phyloP scores from a whole-genome alignment of 2,113 vertebrate species.

The Desmodus rotundus region DNA sequence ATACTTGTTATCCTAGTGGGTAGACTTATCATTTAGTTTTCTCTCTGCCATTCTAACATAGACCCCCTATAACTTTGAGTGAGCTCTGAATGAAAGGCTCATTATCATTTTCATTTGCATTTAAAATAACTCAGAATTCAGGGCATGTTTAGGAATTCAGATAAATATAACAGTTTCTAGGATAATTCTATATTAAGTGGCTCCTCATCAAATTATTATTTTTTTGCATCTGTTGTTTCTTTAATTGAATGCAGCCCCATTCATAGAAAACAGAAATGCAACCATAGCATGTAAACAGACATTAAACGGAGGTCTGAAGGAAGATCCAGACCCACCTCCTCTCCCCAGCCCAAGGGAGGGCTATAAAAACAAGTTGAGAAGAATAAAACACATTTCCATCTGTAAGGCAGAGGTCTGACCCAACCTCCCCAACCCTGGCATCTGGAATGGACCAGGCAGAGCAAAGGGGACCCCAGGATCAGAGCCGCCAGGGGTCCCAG shows the following conservation, averaged over 20 bases:
- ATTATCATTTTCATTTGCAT: slow-evolving; percentile 10
- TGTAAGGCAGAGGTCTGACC: not conserved
- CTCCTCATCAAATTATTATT: not conserved
- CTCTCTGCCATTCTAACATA: not conserved
- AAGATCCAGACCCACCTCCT: not conserved
- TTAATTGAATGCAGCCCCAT: slow-evolving; percentile 65
- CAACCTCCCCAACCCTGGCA: not conserved
- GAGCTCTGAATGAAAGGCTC: not conserved
- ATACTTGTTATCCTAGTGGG: slow-evolving; percentile 51
- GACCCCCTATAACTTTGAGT: not conserved
- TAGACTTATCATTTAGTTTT: slow-evolving; percentile 23
- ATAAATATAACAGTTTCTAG: not conserved
- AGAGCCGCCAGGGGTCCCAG: not conserved
- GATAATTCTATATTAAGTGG: not conserved
- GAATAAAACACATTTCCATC: not conserved
- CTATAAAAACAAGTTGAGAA: slow-evolving; percentile 9
- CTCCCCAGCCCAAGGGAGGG: slow-evolving; percentile 9
- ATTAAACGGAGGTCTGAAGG: slow-evolving; percentile 13
- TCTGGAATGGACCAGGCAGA: not conserved
- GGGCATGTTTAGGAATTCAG: not conserved
- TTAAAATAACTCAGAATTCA: slow-evolving; percentile 12
- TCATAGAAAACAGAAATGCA: slow-evolving; percentile 62
- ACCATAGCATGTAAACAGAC: slow-evolving; percentile 28
- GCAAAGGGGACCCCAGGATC: not conserved
- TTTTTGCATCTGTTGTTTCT: slow-evolving; percentile 21